These are phyloP conservation scores for Albula goreensis DNA, from an alignment of 2,113 vertebrate species.

Conservation along the genomic window DNA sequence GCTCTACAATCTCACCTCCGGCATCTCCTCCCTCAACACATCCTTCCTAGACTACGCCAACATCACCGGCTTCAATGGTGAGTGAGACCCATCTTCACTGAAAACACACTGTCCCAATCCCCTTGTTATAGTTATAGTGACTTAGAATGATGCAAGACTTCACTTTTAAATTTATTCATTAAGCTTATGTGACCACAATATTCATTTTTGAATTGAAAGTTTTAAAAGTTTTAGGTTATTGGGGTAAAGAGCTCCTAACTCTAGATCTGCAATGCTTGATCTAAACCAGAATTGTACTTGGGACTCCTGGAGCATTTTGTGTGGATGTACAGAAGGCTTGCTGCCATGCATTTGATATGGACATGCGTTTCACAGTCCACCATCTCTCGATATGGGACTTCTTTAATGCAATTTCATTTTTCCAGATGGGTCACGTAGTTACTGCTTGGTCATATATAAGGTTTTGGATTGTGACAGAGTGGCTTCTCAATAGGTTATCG, in stretches of 20 bases:
- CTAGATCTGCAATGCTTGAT: background rate
- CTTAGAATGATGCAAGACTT: background rate
- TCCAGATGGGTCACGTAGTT: background rate
- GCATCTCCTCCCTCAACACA: constrained; percentile 41
- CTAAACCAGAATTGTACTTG: background rate
- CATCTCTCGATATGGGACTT: background rate
- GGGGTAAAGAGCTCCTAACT: background rate
- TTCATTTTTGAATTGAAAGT: background rate
- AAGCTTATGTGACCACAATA: no score
- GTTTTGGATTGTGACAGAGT: background rate
- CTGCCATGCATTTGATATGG: background rate
- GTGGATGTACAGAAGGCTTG: background rate
- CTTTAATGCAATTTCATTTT: background rate
- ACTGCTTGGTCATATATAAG: background rate
- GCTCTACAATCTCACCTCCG: constrained; percentile 63
- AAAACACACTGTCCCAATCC: background rate
- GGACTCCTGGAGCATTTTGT: background rate
- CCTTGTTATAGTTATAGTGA: background rate
- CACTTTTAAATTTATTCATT: background rate
- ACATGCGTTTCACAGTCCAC: background rate
- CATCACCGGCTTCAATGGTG: constrained; percentile 56
- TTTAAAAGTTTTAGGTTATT: background rate
- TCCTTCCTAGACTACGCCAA: constrained; percentile 54
- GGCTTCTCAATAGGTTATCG: background rate
- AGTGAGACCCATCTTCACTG: background rate